Evolutionary conservation across 2,797 vertebrate genomes (phyloP).

Genomic region (Octomys mimax): DNA sequence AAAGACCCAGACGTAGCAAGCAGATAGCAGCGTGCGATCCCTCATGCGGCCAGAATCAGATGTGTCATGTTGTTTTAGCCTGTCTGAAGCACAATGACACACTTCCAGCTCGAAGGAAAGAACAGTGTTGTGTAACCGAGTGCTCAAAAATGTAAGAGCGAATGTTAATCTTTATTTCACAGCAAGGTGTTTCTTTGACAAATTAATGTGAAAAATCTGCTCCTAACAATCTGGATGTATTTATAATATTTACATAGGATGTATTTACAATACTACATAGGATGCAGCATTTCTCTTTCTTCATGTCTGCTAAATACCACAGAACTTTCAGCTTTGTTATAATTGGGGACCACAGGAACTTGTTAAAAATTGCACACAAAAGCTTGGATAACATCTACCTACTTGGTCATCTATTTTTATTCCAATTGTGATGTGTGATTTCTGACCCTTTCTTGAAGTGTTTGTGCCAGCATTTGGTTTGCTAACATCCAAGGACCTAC

Average conservation of each 20-base stretch:
- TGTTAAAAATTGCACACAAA: neutral
- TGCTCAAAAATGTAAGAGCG: neutral
- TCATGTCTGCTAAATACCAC: neutral
- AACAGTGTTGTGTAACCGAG: neutral
- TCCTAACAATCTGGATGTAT: neutral
- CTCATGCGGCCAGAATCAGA: neutral
- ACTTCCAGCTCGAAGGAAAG: neutral
- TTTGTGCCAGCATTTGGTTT: neutral
- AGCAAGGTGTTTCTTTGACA: neutral
- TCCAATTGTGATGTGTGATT: neutral
- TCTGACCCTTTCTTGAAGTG: neutral
- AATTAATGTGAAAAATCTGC: neutral
- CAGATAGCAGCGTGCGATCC: neutral
- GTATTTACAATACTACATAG: neutral
- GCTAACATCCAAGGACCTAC: neutral
- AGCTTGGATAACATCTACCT: neutral
- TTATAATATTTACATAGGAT: neutral
- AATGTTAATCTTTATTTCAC: neutral
- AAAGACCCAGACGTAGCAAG: neutral
- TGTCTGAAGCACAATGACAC: neutral
- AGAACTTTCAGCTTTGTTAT: neutral
- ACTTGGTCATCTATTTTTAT: neutral
- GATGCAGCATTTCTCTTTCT: slow-evolving; percentile 19
- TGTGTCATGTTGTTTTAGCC: neutral
- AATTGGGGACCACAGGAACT: neutral